Base-by-base conservation (phyloP, 2,113 vertebrate species). In the Tonatia bakeri region DNA sequence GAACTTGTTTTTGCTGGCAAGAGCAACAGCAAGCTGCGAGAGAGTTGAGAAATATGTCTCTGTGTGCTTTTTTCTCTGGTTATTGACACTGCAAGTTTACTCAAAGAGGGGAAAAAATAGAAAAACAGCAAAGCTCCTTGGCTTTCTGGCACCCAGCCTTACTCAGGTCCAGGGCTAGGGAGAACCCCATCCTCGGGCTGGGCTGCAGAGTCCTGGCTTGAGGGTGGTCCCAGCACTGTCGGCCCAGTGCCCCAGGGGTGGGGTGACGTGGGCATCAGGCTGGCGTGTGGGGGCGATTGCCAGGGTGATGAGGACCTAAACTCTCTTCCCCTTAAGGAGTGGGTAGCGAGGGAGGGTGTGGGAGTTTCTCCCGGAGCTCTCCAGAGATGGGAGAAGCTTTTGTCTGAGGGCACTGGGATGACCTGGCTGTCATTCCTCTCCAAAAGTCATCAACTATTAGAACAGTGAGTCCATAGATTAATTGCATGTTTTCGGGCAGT, bases 1-100 rank as follows among this genome's bases (percentile, higher is more conserved):
- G 40, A 64, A 19, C 96, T 96, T 95, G 97, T 97, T 97, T 96
- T 94, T 95, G 90, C 85, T 96, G 97, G 97, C 96, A 72, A 50
- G 94, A 90, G 40, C 54, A 20, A 1, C 33, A 33, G 61, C 36
- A 5, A 4, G 87, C 96, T 64, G 72, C 33, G 7, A 65, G 87
- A 43, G 84, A 80, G 87, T 95, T 96, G 96, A 92, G 97, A 97
- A 97, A 97, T 85, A 10, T 3, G 59, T 85, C 85, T 87, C 40
- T 0, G 1, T n/a, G 69, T 47, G 75, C 94, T 90, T 94, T 95
- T 92, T 93, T 61, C 83, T 87, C 94, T 85, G 47, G n/a, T 94
- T 95, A 56, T 90, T 96, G 95, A 95, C 97, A 89, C 92, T 91
- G 47, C 38, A 47, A 64, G 87, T 94, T 94, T 91, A 73, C 52